These are phyloP conservation scores for Geotrupes spiniger DNA, from an alignment of 2,888 invertebrate genomes.

Conservation along the genomic window DNA sequence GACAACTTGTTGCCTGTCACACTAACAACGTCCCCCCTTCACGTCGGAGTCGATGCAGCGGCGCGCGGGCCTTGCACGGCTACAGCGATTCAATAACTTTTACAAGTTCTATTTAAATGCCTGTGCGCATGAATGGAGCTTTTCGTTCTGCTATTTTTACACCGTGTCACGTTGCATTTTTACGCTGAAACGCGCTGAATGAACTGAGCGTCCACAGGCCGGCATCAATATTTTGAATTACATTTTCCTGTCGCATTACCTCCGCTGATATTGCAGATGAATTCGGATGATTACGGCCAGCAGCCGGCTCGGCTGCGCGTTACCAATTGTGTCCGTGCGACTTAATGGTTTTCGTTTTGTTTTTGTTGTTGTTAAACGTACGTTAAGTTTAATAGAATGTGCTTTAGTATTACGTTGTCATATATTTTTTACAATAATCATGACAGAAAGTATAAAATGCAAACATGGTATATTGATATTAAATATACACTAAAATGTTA, in stretches of 20 bases:
- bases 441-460: no score
- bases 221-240: conserved; percentile 4
- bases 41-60: conserved; percentile 21
- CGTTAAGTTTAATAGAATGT: no score
- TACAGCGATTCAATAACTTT: conserved; percentile 28
- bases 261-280: conserved; percentile 4
- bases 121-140: conserved; percentile 25
- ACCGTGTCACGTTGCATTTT: conserved; percentile 6
- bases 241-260: conserved; percentile 5
- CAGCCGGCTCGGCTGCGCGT: background rate
- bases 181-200: conserved; percentile 2
- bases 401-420: no score
- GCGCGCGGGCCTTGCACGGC: conserved; percentile 7
- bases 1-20: conserved; percentile 44
- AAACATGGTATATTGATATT: no score
- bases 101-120: conserved; percentile 29
- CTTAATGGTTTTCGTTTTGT: background rate
- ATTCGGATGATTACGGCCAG: background rate
- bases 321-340: background rate
- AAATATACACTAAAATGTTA: no score
- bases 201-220: background rate
- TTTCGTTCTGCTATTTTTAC: conserved; percentile 22
- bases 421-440: no score
- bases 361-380: no score
- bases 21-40: conserved; percentile 30